Conservation (phyloP, 1,140 invertebrate species). For the Sipha flava region DNA sequence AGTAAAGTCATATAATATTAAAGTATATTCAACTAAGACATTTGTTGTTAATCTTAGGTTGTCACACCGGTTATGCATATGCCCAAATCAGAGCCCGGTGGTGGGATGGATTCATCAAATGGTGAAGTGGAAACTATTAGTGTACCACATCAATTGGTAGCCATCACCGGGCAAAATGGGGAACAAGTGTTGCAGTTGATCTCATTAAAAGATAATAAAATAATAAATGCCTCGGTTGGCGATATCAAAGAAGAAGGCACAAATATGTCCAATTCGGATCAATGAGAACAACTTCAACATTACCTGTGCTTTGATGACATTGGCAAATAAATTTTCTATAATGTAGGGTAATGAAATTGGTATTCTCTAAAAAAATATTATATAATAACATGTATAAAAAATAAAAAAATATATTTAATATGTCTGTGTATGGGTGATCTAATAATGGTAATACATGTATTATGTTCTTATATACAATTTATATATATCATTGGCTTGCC, state of each 20-base stretch:
- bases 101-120: slow-evolving; percentile 44
- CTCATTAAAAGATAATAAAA: slow-evolving; percentile 69
- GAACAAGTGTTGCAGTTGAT: slow-evolving; percentile 66
- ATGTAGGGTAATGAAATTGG: neutral
- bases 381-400: neutral
- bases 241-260: slow-evolving; percentile 18
- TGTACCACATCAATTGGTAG: slow-evolving; percentile 59
- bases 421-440: neutral
- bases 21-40: neutral
- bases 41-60: neutral
- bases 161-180: slow-evolving; percentile 60
- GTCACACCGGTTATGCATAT: slow-evolving; percentile 74
- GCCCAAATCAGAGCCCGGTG: slow-evolving; percentile 57
- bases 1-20: neutral
- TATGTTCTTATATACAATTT: too few relatives aligned
- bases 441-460: neutral
- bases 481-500: neutral
- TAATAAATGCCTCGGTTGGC: slow-evolving; percentile 46
- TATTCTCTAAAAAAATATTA: neutral
- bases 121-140: slow-evolving; percentile 54
- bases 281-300: slow-evolving; percentile 31
- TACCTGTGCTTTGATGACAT: slow-evolving; percentile 22
- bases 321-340: slow-evolving; percentile 5
- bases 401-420: neutral
- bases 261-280: slow-evolving; percentile 1